Conservation (phyloP, 2,888 invertebrate genomes). For the Arrhopalites spinosus region DNA sequence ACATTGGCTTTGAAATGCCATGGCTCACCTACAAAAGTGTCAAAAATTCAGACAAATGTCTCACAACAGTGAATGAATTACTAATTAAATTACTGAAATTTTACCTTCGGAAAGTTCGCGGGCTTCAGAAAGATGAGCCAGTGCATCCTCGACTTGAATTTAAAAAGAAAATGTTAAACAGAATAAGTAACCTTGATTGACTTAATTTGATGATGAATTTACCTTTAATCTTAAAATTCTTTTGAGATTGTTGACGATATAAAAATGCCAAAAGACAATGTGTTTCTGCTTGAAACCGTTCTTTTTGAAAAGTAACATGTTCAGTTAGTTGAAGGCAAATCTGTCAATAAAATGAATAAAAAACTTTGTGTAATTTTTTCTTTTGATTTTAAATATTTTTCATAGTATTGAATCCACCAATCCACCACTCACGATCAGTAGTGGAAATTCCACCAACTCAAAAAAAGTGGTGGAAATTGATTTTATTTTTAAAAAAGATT, state of each 20-base stretch:
- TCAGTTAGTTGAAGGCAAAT: neutral
- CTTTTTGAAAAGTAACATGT: neutral
- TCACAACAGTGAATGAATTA: no score
- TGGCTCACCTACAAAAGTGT: no score
- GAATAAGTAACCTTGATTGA: no score
- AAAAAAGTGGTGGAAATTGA: no score
- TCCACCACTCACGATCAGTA: no score
- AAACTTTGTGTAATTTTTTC: neutral
- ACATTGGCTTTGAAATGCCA: conserved; percentile 49
- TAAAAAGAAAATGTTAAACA: no score
- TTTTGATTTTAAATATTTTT: neutral
- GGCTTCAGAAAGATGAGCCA: conserved; percentile 47
- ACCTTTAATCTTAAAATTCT: conserved; percentile 37
- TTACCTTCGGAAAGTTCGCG: conserved; percentile 43
- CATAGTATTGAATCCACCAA: no score
- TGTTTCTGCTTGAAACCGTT: conserved; percentile 43
- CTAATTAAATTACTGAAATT: no score
- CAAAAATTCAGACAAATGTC: no score
- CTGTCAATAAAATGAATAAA: neutral
- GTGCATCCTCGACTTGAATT: conserved; percentile 42
- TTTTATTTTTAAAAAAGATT: no score
- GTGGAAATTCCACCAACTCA: no score
- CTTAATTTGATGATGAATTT: conserved; percentile 8
- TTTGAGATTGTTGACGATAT: conserved; percentile 43
- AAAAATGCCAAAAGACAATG: conserved; percentile 50